Conservation (phyloP, 2,113 vertebrate species). For the Cynoglossus semilaevis region DNA sequence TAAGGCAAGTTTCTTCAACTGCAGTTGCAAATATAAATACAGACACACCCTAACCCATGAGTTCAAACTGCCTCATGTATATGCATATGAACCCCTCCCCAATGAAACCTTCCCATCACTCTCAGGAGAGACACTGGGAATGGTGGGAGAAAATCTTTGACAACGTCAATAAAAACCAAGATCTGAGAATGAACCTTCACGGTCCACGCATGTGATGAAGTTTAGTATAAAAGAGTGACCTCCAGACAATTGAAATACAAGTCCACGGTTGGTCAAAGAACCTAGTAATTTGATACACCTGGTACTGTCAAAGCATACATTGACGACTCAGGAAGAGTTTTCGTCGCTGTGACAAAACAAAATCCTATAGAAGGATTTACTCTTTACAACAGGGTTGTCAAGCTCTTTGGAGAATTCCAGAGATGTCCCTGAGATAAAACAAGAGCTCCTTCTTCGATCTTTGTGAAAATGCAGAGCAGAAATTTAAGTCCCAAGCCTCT, state of each 20-base stretch:
- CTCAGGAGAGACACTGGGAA: background rate
- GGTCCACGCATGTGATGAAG: background rate
- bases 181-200: background rate
- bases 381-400: background rate
- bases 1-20: background rate
- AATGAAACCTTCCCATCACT: background rate
- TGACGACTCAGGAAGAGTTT: background rate
- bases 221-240: background rate
- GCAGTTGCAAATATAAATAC: background rate
- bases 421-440: too few relatives aligned
- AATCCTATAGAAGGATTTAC: background rate
- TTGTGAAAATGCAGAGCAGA: too few relatives aligned
- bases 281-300: background rate
- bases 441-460: too few relatives aligned
- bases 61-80: background rate
- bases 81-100: background rate
- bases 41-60: background rate
- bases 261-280: background rate
- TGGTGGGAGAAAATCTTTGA: too few relatives aligned
- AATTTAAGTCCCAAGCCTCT: too few relatives aligned
- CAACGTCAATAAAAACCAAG: too few relatives aligned
- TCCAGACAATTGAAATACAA: constrained; percentile 3
- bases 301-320: background rate
- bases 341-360: background rate
- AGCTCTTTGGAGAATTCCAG: too few relatives aligned